Base-by-base conservation (phyloP, 53 echinoderm and acorn worm genomes). In the Patiria pectinifera region DNA sequence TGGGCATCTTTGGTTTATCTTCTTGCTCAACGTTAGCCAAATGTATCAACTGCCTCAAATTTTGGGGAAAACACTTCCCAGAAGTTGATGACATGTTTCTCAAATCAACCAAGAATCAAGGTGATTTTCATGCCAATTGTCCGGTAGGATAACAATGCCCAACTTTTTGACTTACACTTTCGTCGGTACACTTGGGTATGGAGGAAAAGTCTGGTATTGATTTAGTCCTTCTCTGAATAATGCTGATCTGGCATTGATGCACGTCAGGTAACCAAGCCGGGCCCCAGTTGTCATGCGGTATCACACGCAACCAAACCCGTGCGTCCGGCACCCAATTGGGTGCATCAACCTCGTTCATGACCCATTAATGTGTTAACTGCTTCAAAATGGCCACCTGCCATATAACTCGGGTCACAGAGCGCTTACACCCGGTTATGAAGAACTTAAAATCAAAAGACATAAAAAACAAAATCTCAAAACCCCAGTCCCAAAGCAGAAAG, bases 241-340 rank as follows among this genome's bases (percentile, higher is more conserved):
- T 81, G 90, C 80, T 25, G 25, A 69, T 66, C 45, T 47, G 81
- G 90, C 81, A 81, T 22, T 43, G 82, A 82, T 69, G 63, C 90
- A 90, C 80, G 63, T 47, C 80, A 62, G 58, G 80, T 60, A 14
- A 47, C 61, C 81, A 81, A 23, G 69, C 84, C 11, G 9, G 59
- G 53, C 58, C 13, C 21, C 59, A 35, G 35, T 10, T 48, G 43
- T 84, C 62, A 84, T 11, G 80, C 53, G 53, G 53, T 53, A 53
- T 5, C 69, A 69, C 69, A 69, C 16, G 69, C 69, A 21, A 69
- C 70, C 69, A 85, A 45, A 11, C 53, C 74, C 86, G 76, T 86
- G 49, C 70, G 80, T 90, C 90, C 90, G 90, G 90, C 61, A 80
- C 23, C 46, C 82, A 90, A 90, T 90, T 90, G 81, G 69, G 90